These are phyloP conservation scores for Typhlomys cinereus DNA, from an alignment of 2,113 vertebrate species.

Conservation along the genomic window DNA sequence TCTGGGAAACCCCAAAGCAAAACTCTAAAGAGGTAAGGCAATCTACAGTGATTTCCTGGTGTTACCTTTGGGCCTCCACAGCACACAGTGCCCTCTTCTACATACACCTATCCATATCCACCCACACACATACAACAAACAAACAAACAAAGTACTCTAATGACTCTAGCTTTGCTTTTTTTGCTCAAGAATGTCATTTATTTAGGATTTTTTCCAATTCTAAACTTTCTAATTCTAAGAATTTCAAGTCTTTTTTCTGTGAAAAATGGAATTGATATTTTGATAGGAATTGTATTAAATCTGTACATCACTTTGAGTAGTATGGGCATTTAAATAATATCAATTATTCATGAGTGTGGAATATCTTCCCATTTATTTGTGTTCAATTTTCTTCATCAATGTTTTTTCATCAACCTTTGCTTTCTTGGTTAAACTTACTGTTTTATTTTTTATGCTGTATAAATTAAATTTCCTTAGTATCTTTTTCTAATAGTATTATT, in stretches of 20 bases:
- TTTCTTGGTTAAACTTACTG: neutral
- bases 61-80: too few relatives aligned
- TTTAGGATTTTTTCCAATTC: neutral
- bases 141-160: too few relatives aligned
- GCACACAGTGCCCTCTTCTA: too few relatives aligned
- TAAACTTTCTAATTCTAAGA: too few relatives aligned
- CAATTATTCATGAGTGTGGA: neutral
- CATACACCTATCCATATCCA: too few relatives aligned
- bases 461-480: neutral
- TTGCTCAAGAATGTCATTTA: neutral
- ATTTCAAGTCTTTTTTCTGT: neutral
- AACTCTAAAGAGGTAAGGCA: too few relatives aligned
- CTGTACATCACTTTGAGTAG: neutral
- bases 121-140: too few relatives aligned
- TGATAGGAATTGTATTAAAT: neutral
- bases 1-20: too few relatives aligned
- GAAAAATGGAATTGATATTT: neutral
- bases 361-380: neutral
- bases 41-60: too few relatives aligned
- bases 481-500: neutral
- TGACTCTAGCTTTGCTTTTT: neutral
- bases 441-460: neutral
- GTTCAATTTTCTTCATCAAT: neutral
- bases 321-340: neutral
- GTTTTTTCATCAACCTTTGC: neutral